Conservation (phyloP, 1,140 invertebrate species). For the Scaptodrosophila lebanonensis region DNA sequence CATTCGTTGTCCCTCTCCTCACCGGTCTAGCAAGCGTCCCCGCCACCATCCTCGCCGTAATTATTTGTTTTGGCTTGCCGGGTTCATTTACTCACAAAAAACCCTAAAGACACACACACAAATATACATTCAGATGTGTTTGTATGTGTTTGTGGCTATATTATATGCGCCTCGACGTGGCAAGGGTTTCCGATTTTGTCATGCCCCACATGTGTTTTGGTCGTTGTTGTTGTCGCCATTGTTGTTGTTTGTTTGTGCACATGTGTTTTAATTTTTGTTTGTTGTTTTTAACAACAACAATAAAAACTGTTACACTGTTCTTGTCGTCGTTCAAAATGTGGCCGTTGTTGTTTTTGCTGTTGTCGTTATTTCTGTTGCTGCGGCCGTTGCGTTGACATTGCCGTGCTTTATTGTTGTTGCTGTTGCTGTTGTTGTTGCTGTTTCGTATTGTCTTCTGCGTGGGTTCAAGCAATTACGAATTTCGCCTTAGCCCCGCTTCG, state of each 20-base stretch:
- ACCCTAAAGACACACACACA: slow-evolving; percentile 20
- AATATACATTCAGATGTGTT: slow-evolving; percentile 7
- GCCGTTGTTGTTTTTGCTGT: too few relatives aligned
- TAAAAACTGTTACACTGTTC: slow-evolving; percentile 63
- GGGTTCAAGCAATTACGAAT: slow-evolving; percentile 73
- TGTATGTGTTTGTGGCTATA: slow-evolving; percentile 20
- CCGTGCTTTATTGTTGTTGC: too few relatives aligned
- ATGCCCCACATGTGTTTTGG: slow-evolving; percentile 44
- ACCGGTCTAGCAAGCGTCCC: slow-evolving; percentile 8
- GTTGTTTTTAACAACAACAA: slow-evolving; percentile 55
- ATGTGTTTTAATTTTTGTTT: slow-evolving; percentile 75
- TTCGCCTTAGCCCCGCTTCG: slow-evolving; percentile 42
- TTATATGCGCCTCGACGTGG: slow-evolving; percentile 7
- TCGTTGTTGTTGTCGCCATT: slow-evolving; percentile 11
- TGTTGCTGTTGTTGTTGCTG: slow-evolving; percentile 16
- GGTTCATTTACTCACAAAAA: slow-evolving; percentile 65
- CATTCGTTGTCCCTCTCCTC: slow-evolving; percentile 1
- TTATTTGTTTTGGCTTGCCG: slow-evolving; percentile 74
- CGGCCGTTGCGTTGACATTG: too few relatives aligned
- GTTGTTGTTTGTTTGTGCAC: slow-evolving; percentile 54
- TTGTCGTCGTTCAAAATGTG: slow-evolving; percentile 27
- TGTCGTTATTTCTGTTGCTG: too few relatives aligned
- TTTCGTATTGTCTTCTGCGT: slow-evolving; percentile 49
- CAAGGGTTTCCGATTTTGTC: slow-evolving; percentile 38
- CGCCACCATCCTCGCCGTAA: slow-evolving; percentile 47